Evolutionary conservation across 2,888 invertebrate species (phyloP).

Genomic region (Andrena marginata): DNA sequence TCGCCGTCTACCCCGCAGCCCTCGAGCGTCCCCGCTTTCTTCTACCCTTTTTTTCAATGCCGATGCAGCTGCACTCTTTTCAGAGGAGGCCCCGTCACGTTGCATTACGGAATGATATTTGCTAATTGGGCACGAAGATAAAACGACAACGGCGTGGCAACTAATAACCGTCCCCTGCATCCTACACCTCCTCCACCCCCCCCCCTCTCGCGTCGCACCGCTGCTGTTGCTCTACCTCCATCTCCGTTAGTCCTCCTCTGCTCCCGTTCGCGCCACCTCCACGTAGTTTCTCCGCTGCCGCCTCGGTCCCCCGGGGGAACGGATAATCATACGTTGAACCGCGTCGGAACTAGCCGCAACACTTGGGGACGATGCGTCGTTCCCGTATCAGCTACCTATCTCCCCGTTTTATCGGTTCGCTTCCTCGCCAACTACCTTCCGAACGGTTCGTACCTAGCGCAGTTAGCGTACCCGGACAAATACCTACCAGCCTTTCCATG

Average conservation of each 20-base stretch:
- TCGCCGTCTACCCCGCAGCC: constrained; percentile 29
- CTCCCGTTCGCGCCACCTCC: constrained; percentile 40
- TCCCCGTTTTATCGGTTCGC: constrained; percentile 65
- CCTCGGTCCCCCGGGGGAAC: constrained; percentile 75
- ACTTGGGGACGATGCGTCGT: constrained; percentile 56
- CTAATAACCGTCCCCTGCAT: constrained; percentile 82
- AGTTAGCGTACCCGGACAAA: constrained; percentile 14
- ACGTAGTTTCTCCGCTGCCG: constrained; percentile 55
- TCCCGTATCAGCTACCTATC: constrained; percentile 53
- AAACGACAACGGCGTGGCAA: constrained; percentile 80
- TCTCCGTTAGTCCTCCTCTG: constrained; percentile 21
- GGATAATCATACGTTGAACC: constrained; percentile 81
- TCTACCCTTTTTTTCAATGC: constrained; percentile 62
- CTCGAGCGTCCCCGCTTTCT: constrained; percentile 51
- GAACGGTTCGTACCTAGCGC: constrained; percentile 4
- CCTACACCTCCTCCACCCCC: constrained; percentile 38
- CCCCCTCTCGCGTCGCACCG: constrained; percentile 1
- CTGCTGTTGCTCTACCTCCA: constrained; percentile 19
- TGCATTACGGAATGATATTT: constrained; percentile 84
- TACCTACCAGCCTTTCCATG: constrained; percentile 6
- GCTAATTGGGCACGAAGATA: constrained; percentile 85
- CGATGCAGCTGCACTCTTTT: constrained; percentile 75
- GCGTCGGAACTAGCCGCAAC: constrained; percentile 71
- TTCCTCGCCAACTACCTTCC: constrained; percentile 56
- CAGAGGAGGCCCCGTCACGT: constrained; percentile 80